Base-by-base conservation (phyloP, 2,888 invertebrate genomes). In the Nemoura dubitans region DNA sequence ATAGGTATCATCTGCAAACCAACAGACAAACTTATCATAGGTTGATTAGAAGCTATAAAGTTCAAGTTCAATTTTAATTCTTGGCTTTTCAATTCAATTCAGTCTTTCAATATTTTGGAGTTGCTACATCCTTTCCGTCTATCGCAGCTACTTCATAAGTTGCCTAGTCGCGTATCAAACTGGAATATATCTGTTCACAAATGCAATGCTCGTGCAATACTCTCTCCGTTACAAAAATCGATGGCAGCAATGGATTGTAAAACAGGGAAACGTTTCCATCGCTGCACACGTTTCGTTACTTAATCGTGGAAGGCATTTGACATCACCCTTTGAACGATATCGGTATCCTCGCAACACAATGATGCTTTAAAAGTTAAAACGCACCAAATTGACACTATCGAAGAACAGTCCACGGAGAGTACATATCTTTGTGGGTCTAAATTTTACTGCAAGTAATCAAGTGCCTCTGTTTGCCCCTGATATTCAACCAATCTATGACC, bases 31-130 rank as follows among this genome's bases (percentile, higher is more conserved):
- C 78, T 25, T 78, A 27, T 26, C 25, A 78, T 14, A 78, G 10
- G n/a, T 42, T 26, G 29, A 76, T 83, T 76, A 84, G 59, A 30
- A 83, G 83, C 83, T 82, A 42, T 26, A 83, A 83, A 26, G 26
- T 83, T 36, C 43, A 83, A 26, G 26, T 83, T 36, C 43, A 76
- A 27, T 76, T 29, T 29, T 81, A 81, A 84, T 84, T 59, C 59
- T 84, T 28, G 29, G 84, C 84, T 84, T 84, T 84, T 84, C 84
- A 59, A 76, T 76, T 84, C 84, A 29, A 28, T 84, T 84, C 84
- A 84, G 84, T 84, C 84, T 84, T 84, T 59, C 26, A 76, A 28
- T 84, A 21, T 84, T 84, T 84, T 76, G 84, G 76, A 84, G 84
- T 84, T 25, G 28, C 29, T 81, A 81, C n/a, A 27, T 30, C 30